Conservation (phyloP, 2,797 vertebrate species). For the Hipposideros larvatus region DNA sequence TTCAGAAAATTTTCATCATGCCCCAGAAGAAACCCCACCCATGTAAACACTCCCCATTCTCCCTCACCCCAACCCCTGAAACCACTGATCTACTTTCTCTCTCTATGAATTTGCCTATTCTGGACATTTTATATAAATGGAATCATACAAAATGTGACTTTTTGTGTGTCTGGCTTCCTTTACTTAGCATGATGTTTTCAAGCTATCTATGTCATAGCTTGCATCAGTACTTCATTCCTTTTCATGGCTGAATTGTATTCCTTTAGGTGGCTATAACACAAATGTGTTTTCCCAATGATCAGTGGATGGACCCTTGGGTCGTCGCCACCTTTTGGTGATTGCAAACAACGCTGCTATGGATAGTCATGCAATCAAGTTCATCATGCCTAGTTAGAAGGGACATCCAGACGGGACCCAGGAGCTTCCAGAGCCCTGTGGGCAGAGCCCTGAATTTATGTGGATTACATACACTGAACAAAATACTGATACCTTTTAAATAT, state of each 20-base stretch:
- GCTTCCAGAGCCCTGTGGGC: neutral
- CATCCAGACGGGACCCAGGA: neutral
- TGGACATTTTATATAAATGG: neutral
- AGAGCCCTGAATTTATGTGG: neutral
- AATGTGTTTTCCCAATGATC: too few species aligned
- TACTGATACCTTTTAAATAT: neutral
- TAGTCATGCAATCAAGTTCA: rapidly evolving
- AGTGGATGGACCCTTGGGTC: neutral
- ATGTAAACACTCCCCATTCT: neutral
- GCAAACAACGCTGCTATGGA: neutral
- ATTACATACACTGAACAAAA: neutral
- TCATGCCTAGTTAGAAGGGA: neutral
- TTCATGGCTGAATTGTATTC: neutral
- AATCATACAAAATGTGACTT: neutral
- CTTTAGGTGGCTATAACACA: rapidly evolving
- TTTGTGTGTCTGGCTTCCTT: neutral
- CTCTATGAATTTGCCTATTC: neutral
- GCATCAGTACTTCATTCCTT: neutral
- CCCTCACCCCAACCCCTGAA: too few species aligned
- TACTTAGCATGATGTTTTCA: neutral
- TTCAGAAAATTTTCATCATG: neutral
- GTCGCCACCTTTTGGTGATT: neutral
- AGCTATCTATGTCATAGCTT: rapidly evolving
- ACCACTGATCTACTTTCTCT: neutral
- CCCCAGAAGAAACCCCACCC: neutral